Evolutionary conservation across 1,140 invertebrate species (phyloP).

Genomic region (Conus ventricosus): DNA sequence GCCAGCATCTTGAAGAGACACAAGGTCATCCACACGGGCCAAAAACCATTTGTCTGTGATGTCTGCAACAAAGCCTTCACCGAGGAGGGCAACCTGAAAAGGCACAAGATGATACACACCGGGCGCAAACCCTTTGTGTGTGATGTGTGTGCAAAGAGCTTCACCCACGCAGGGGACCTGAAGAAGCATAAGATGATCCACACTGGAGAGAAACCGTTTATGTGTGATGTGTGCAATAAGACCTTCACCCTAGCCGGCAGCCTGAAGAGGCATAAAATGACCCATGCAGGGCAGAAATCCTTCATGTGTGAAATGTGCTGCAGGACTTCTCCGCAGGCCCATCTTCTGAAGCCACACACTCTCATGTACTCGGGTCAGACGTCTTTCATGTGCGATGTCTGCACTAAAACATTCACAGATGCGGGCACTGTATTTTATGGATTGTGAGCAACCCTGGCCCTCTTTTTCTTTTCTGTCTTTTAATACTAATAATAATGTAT

Average conservation of each 20-base stretch:
- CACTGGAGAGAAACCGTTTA: not conserved
- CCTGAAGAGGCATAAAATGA: not conserved
- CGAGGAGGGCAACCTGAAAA: constrained; percentile 78
- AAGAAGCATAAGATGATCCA: constrained; percentile 31
- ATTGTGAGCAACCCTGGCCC: too few species aligned
- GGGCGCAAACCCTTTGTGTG: constrained; percentile 55
- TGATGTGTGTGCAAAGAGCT: constrained; percentile 40
- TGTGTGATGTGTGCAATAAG: not conserved
- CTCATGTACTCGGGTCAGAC: not conserved
- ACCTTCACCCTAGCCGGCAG: not conserved
- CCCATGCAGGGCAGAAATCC: not conserved
- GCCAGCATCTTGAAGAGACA: constrained; percentile 89
- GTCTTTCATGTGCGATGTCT: not conserved
- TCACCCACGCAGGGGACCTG: constrained; percentile 35
- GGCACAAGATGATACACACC: constrained; percentile 93
- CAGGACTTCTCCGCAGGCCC: not conserved
- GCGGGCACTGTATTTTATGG: not conserved
- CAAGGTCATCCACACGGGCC: constrained; percentile 88
- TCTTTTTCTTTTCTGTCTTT: too few species aligned
- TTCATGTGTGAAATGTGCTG: not conserved
- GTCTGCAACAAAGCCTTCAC: constrained; percentile 56
- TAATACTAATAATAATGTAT: too few species aligned
- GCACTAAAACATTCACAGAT: not conserved
- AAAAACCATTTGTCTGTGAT: constrained; percentile 84
- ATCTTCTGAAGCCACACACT: not conserved